Base-by-base conservation (phyloP, 1,140 invertebrate genomes). In the Venturia canescens region DNA sequence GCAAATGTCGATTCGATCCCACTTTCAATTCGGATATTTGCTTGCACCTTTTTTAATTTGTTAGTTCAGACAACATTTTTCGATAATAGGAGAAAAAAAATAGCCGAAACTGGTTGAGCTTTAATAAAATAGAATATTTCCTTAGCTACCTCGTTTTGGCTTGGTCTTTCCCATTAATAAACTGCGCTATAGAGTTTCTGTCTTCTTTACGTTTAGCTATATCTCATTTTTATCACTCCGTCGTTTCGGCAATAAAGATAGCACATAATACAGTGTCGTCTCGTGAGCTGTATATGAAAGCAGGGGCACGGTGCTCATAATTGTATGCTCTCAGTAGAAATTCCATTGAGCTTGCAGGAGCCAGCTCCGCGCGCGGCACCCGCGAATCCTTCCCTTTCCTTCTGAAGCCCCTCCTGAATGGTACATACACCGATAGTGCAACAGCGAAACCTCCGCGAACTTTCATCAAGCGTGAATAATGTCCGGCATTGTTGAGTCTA, bases 381-480 rank as follows among this genome's bases (percentile, higher is more conserved):
- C n/a, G 11, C 57, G 57, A 63, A 63, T 9, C 21, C 16, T 63
- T 1, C 57, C 7, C 48, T 74, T 50, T 74, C 53, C 71, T 74
- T 74, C 26, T 2, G n/a, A 74, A 44, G 7, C 31, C 31, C 31
- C 31, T 34, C 31, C 31, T 7, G 31, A 34, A 34, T 34, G 31
- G 31, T 34, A 34, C 31, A 7, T 34, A 34, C 31, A 50, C 48
- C 48, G 48, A 27, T 21, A 29, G 44, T 27, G 72, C 72, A 75
- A 75, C 26, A 23, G 72, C 1, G 72, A 75, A 50, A 50, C 72
- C 6, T 44, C 15, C 74, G 74, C 74, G 57, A 76, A 63, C 74
- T 76, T 76, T 76, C 74, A 76, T 76, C 74, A 76, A 57, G 74
- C 31, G 29, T 76, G 74, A 76, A 76, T 76, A 76, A 76, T 76